These are phyloP conservation scores for Aleiodes leptofemur DNA, from an alignment of 2,888 invertebrate species.

Conservation along the genomic window DNA sequence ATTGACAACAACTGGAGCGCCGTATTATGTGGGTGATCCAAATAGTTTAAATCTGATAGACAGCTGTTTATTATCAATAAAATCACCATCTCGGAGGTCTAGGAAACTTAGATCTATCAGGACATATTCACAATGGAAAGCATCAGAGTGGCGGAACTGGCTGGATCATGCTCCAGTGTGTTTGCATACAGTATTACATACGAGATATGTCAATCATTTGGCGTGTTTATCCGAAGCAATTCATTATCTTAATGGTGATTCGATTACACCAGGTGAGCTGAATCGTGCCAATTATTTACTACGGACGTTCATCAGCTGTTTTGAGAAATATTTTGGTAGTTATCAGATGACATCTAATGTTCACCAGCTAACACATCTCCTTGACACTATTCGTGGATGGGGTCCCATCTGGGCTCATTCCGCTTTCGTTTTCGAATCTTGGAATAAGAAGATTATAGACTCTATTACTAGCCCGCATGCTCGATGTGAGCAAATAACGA, in stretches of 20 bases:
- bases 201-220: constrained; percentile 27
- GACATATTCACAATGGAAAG: constrained; percentile 23
- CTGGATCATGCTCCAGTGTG: constrained; percentile 29
- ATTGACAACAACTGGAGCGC: not conserved
- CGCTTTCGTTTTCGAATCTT: not conserved
- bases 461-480: not conserved
- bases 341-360: not conserved
- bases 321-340: not conserved
- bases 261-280: constrained; percentile 1
- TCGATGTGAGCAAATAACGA: not conserved
- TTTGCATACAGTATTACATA: constrained; percentile 16
- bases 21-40: constrained; percentile 35
- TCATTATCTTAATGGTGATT: constrained; percentile 36
- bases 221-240: constrained; percentile 23
- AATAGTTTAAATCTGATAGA: constrained; percentile 11
- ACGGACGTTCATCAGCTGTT: not conserved
- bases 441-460: not conserved
- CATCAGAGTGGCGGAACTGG: constrained; percentile 43
- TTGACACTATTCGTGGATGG: not conserved
- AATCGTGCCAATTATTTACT: not conserved
- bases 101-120: constrained; percentile 20
- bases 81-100: constrained; percentile 24
- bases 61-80: constrained; percentile 16
- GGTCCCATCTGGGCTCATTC: not conserved
- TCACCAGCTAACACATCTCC: not conserved